Conservation (phyloP, 2,113 vertebrate species). For the Campylomormyrus tamandua region DNA sequence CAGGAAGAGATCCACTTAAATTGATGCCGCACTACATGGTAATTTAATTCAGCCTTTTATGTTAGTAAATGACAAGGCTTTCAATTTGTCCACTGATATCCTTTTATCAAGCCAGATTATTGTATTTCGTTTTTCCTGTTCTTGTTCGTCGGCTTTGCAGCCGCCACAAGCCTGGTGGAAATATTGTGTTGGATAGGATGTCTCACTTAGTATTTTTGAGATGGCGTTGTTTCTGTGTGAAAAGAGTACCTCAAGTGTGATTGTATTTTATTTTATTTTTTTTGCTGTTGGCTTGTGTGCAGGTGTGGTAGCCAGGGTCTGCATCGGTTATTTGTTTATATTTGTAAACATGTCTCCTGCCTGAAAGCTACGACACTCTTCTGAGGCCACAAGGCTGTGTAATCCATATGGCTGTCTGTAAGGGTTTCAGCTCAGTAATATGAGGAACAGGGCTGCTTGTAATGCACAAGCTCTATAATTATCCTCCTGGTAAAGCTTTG, state of each 20-base stretch:
- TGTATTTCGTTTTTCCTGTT: background rate
- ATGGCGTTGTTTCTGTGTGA: background rate
- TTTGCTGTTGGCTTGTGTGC: background rate
- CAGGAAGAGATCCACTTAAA: slow-evolving; percentile 9
- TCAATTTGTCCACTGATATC: background rate
- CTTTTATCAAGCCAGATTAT: background rate
- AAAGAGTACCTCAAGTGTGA: background rate
- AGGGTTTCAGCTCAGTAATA: background rate
- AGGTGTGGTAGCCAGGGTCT: background rate
- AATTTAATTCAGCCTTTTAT: background rate
- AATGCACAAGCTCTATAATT: background rate
- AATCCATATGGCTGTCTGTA: background rate
- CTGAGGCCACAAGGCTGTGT: too few relatives aligned
- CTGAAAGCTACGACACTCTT: background rate
- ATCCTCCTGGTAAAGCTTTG: slow-evolving; percentile 7
- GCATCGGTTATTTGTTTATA: background rate
- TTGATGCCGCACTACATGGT: background rate
- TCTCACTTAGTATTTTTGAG: background rate
- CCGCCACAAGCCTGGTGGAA: background rate
- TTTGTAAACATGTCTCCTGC: background rate
- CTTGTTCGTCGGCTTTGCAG: background rate
- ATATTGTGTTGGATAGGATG: background rate
- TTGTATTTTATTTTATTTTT: background rate
- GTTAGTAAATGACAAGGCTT: background rate
- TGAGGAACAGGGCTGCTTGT: background rate